Evolutionary conservation across 1,140 invertebrate species (phyloP), one percentile per base, ranked within the genome.

Genomic region (Eurosta solidaginis): DNA sequence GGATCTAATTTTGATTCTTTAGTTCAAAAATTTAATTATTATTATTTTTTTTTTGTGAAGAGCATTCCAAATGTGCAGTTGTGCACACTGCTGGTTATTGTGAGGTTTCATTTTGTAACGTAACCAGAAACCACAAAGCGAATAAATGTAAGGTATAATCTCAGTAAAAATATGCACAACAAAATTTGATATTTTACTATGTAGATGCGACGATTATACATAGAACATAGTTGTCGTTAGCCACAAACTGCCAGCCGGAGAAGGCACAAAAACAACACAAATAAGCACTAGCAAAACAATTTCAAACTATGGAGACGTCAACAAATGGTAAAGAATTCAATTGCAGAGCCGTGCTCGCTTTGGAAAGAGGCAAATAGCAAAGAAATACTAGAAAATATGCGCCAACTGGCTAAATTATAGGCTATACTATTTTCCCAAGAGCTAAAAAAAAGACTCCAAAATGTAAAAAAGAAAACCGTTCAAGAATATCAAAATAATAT

Each of bases 61-160:
- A 52, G n/a, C n/a, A 52, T 52, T 25, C 49, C 12, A 36, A 63
- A 9, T 20, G 27, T 25, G 14, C 9, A 0, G 20, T 20, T 22
- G 20, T 54, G 22, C 27, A 20, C 12, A 33, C 27, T 36, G 54
- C 29, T 25, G 54, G 29, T 36, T 33, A 29, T 59, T 59, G 54
- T n/a, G 29, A 59, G 54, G 54, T 59, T 59, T 59, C 59, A 22
- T 20, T 42, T 36, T 40, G 59, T 36, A n/a, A 68, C 59, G 59
- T 36, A 40, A 36, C n/a, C 59, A 2, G 40, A 68, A 68, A 68
- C 59, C 59, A n/a, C 59, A 68, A 40, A 40, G 59, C 59, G 59
- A 68, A 40, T 22, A 68, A 68, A 68, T 68, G 29, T 33, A 3
- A n/a, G 4, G 6, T 42, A 25, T 6, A 74, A 44, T 20, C 12